A percentile compares a stretch with the other conserved stretches of the same genome.
Evolutionary conservation across 2,888 invertebrate species (phyloP).

Genomic region (Apotomis capreana): DNA sequence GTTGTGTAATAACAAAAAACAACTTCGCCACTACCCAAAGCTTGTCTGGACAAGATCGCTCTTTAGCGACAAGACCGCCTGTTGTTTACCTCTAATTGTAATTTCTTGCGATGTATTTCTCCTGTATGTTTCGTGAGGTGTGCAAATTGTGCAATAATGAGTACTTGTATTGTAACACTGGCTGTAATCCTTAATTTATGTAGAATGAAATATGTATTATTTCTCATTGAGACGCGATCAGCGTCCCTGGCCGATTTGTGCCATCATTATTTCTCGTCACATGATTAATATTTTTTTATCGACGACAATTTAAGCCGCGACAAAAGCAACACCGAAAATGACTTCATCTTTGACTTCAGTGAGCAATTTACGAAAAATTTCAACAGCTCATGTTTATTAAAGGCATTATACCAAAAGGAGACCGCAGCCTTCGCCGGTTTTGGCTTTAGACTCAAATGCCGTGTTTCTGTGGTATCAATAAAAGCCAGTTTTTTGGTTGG

Average conservation of each 20-base stretch:
- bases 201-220: slow-evolving; percentile 40
- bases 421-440: slow-evolving; percentile 50
- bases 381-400: slow-evolving; percentile 57
- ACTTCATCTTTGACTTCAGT: slow-evolving; percentile 58
- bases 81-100: too few relatives aligned
- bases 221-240: slow-evolving; percentile 46
- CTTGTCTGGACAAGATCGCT: too few relatives aligned
- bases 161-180: slow-evolving; percentile 2
- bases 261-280: slow-evolving; percentile 50
- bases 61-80: too few relatives aligned
- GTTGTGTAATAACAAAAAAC: too few relatives aligned
- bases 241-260: slow-evolving; percentile 55
- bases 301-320: slow-evolving; percentile 45
- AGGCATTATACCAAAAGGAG: slow-evolving; percentile 48
- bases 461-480: slow-evolving; percentile 45
- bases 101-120: too few relatives aligned
- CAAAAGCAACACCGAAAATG: slow-evolving; percentile 55
- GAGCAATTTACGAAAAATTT: slow-evolving; percentile 55
- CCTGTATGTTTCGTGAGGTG: too few relatives aligned
- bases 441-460: slow-evolving; percentile 43
- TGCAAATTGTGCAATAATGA: too few relatives aligned
- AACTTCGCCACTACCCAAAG: too few relatives aligned
- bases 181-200: slow-evolving; percentile 26
- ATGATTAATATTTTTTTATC: slow-evolving; percentile 54
- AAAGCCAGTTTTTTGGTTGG: slow-evolving; percentile 27